A percentile compares a stretch with the other conserved stretches of the same genome.
These are phyloP conservation scores for Benthochromis sp. DNA, from an alignment of 2,113 vertebrate species.

Conservation along the genomic window DNA sequence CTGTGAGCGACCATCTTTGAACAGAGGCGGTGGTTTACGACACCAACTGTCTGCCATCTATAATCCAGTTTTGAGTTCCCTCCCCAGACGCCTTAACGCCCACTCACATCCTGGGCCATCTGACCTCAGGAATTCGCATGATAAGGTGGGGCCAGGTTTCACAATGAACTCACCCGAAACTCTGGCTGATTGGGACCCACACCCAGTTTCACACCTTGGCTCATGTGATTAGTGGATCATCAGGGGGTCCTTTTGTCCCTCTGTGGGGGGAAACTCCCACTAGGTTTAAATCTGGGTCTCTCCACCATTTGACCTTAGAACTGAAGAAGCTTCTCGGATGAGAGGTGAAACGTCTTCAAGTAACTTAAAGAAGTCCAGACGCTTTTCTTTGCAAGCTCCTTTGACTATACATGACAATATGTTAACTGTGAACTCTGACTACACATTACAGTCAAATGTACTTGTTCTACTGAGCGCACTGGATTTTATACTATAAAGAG, in stretches of 20 bases:
- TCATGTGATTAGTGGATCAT: accelerated
- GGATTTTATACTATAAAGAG: neutral
- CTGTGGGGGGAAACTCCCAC: accelerated
- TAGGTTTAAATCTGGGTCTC: accelerated
- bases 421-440: neutral
- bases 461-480: neutral
- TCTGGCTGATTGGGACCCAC: too few species aligned
- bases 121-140: accelerated
- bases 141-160: too few species aligned
- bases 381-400: accelerated
- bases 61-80: accelerated
- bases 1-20: too few species aligned
- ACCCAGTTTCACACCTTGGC: too few species aligned
- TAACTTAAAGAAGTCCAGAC: neutral
- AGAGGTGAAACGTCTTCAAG: neutral
- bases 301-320: neutral
- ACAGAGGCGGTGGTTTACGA: too few species aligned
- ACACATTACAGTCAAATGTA: neutral
- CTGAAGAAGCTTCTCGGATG: accelerated
- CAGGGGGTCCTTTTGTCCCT: neutral
- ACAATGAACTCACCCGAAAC: accelerated
- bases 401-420: accelerated
- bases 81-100: too few species aligned
- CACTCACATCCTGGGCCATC: too few species aligned
- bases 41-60: too few species aligned